Conservation (phyloP, 1,140 invertebrate genomes). For the Drosophila truncata region DNA sequence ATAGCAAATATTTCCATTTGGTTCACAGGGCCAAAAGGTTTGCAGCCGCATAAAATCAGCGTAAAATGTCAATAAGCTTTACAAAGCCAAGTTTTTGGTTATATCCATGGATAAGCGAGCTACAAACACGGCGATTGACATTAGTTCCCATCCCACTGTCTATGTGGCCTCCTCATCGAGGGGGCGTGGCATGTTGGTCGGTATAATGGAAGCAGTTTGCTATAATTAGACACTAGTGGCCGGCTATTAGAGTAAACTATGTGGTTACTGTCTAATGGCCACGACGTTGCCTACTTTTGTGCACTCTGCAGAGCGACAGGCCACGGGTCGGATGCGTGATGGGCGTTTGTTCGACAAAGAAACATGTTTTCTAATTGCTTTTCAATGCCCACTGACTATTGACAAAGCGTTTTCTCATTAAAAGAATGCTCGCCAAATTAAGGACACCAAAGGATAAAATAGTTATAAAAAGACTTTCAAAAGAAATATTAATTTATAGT, state of each 20-base stretch:
- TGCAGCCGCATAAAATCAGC: conserved; percentile 12
- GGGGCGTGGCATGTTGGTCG: conserved; percentile 56
- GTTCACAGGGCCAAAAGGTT: background rate
- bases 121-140: conserved; percentile 29
- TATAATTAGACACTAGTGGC: conserved; percentile 68
- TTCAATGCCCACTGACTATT: conserved; percentile 19
- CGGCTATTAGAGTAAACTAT: conserved; percentile 58
- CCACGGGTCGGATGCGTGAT: conserved; percentile 25
- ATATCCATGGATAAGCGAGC: conserved; percentile 12
- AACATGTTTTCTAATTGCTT: conserved; percentile 37
- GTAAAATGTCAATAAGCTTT: conserved; percentile 68
- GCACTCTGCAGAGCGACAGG: conserved; percentile 7
- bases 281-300: conserved; percentile 60
- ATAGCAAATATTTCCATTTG: conserved; percentile 22
- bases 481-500: background rate
- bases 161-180: background rate
- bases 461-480: background rate
- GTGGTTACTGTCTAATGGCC: conserved; percentile 63
- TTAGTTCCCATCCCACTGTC: background rate
- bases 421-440: background rate
- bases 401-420: background rate
- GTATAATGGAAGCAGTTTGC: conserved; percentile 62
- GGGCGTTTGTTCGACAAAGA: background rate
- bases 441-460: background rate
- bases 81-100: background rate